Base-by-base conservation (phyloP, 2,797 vertebrate genomes). In the Chiloscyllium punctatum region DNA sequence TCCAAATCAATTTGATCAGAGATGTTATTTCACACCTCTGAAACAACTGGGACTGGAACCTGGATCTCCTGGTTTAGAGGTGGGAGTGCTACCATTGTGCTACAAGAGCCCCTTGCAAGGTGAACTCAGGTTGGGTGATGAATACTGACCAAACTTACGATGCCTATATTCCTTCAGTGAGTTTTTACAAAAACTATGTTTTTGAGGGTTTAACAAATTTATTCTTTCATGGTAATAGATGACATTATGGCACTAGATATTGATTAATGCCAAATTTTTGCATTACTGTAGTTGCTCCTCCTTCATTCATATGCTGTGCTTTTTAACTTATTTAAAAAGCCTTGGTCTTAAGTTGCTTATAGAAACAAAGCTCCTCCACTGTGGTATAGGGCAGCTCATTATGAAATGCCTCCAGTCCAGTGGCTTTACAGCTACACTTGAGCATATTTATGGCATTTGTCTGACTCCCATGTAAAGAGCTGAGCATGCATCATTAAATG, bases 401-500 rank as follows among this genome's bases (percentile, higher is more conserved):
- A 97, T 97, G 97, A 97, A 98, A 98, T 97, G 95, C 97, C 98
- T 97, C 97, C 97, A 98, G 97, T 97, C 98, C 97, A 98, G 98
- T 98, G 97, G 97, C 98, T 98, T 98, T 98, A 98, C 96, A 96
- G 97, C 97, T 97, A 97, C 97, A 97, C 97, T 97, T 95, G 96
- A 97, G 97, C 96, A 97, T 97, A 97, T 96, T 96, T 98, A 95
- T 98, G 97, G 97, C 96, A 98, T 97, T 97, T 98, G 98, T 98
- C 97, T 98, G 97, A 98, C 97, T 98, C 97, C 97, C 97, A 97
- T 98, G 96, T 96, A 96, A 98, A 98, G 97, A 98, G 97, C 97
- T 97, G 97, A 97, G 96, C 97, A 98, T 97, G 98, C 97, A 96
- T 97, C 98, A 98, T 98, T 98, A 98, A 98, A 97, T 98, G 97